Evolutionary conservation across 2,113 vertebrate genomes (phyloP).

Genomic region (Pangasianodon hypophthalmus): DNA sequence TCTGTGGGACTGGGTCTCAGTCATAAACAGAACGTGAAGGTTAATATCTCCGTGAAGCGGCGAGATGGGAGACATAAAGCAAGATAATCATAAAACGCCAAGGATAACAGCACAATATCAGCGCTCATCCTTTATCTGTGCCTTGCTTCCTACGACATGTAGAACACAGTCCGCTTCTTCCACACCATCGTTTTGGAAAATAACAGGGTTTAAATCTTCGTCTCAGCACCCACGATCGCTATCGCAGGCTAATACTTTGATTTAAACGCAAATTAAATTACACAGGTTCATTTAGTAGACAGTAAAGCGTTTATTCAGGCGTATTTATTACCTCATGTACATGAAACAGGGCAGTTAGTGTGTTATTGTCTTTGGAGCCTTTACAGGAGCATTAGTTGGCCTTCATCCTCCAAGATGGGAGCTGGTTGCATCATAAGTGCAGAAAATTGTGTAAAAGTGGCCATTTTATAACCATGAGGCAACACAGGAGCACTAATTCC

Average conservation of each 20-base stretch:
- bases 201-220: neutral
- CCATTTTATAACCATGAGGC: neutral
- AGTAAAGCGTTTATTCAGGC: neutral
- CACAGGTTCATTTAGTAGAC: neutral
- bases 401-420: neutral
- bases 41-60: slow-evolving; percentile 62
- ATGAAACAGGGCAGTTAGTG: neutral
- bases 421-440: neutral
- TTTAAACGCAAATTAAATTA: neutral
- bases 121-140: neutral
- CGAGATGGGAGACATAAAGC: neutral
- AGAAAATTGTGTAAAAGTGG: neutral
- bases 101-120: slow-evolving; percentile 22
- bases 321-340: neutral
- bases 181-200: neutral
- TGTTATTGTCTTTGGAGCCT: neutral
- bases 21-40: slow-evolving; percentile 55
- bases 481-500: neutral
- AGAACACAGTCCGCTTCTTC: neutral
- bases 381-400: neutral
- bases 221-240: neutral
- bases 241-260: neutral
- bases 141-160: too few species aligned
- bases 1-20: neutral
- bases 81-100: slow-evolving; percentile 8